phyloP scores from a whole-genome alignment of 2,113 vertebrate genomes.

The Rhinogobius similis region DNA sequence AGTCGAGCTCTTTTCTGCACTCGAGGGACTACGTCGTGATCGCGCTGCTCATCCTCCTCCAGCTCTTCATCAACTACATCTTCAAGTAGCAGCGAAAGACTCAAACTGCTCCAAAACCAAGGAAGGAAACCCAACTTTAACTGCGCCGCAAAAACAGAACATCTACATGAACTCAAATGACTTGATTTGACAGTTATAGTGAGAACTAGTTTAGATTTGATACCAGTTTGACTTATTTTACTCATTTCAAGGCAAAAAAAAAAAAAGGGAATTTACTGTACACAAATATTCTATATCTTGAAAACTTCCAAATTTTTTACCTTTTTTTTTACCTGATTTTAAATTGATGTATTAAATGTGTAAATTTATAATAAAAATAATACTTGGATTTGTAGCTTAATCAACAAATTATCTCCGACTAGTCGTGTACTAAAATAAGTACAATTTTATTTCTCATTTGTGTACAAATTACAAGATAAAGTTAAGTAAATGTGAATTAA shows the following conservation, averaged over 20 bases:
- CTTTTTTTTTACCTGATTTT: not conserved
- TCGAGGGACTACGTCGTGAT: constrained; percentile 92
- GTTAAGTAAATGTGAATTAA: not conserved
- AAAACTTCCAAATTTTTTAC: too few species aligned
- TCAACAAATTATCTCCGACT: too few species aligned
- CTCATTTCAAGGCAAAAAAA: not conserved
- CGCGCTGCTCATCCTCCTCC: constrained; percentile 87
- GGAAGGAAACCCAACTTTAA: constrained; percentile 13
- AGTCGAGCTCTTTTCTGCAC: constrained; percentile 88
- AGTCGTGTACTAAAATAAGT: too few species aligned
- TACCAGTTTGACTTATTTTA: not conserved
- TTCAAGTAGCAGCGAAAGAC: constrained; percentile 84
- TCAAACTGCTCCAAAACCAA: not conserved
- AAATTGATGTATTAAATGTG: not conserved
- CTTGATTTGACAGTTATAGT: not conserved
- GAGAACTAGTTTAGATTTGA: not conserved
- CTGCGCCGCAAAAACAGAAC: constrained; percentile 1
- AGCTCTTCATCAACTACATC: constrained; percentile 90
- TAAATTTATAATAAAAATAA: too few species aligned
- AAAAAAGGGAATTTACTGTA: too few species aligned
- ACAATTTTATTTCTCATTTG: too few species aligned
- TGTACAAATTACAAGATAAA: too few species aligned
- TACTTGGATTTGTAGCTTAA: too few species aligned
- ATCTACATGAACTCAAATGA: not conserved
- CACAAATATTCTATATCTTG: not conserved